A percentile compares a stretch with the other conserved stretches of the same genome.
Evolutionary conservation across 2,888 invertebrate species (phyloP).

Genomic region (Acrocyrtus sp.): DNA sequence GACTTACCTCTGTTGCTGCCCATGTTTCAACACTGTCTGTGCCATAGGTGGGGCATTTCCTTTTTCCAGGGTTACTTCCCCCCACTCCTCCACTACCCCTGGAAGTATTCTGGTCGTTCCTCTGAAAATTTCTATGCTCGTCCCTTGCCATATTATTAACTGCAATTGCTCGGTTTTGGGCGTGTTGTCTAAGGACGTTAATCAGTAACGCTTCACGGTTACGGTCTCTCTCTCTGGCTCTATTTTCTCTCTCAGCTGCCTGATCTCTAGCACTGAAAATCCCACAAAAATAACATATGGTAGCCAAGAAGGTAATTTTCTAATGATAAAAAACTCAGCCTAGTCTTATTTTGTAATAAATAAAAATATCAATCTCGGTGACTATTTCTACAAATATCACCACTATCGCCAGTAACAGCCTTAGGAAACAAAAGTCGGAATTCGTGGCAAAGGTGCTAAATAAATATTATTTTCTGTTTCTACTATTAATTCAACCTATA

Average conservation of each 20-base stretch:
- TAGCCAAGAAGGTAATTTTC: no score
- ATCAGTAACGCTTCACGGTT: slow-evolving; percentile 34
- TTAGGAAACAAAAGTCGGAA: no score
- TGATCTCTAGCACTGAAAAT: slow-evolving; percentile 32
- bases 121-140: slow-evolving; percentile 28
- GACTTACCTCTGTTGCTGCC: slow-evolving; percentile 61
- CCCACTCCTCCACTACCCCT: slow-evolving; percentile 4
- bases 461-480: no score
- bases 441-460: no score
- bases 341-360: no score
- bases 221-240: slow-evolving; percentile 43
- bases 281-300: neutral
- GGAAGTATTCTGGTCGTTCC: slow-evolving; percentile 18
- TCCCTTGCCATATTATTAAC: slow-evolving; percentile 43
- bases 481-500: no score
- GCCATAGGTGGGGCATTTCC: slow-evolving; percentile 58
- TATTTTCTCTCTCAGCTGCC: slow-evolving; percentile 35
- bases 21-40: slow-evolving; percentile 61
- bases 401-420: no score
- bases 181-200: slow-evolving; percentile 49
- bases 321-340: no score
- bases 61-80: slow-evolving; percentile 28
- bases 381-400: no score
- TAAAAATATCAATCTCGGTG: no score
- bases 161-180: slow-evolving; percentile 39